Conservation (phyloP, 2,888 invertebrate species). For the Timandra comae region DNA sequence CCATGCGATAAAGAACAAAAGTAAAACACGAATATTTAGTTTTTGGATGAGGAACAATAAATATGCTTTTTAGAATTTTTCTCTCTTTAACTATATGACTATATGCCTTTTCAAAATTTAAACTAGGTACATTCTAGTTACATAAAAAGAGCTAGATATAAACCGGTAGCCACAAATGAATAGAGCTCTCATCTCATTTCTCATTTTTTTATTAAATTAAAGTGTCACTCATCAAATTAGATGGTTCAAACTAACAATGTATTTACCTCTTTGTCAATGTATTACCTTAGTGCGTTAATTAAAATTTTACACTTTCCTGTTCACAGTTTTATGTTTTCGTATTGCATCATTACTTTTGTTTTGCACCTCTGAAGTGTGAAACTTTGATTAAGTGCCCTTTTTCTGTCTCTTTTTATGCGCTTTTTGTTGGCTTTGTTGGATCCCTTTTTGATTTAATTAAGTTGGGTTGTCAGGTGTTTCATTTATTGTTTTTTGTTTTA, state of each 20-base stretch:
- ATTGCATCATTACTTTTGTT: constrained; percentile 54
- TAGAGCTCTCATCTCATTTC: constrained; percentile 33
- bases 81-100: no score
- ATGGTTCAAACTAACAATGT: constrained; percentile 58
- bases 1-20: no score
- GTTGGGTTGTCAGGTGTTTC: constrained; percentile 24
- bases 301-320: constrained; percentile 62
- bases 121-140: no score
- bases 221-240: constrained; percentile 65
- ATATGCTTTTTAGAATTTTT: no score
- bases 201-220: constrained; percentile 42
- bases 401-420: constrained; percentile 38
- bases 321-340: constrained; percentile 35
- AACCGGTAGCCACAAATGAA: no score
- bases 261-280: constrained; percentile 37
- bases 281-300: constrained; percentile 65
- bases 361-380: constrained; percentile 72
- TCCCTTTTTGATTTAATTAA: constrained; percentile 54
- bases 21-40: no score
- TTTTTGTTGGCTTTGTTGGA: constrained; percentile 18
- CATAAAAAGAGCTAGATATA: no score
- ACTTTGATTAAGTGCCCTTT: constrained; percentile 44
- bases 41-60: no score
- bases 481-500: no score
- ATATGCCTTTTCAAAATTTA: no score